Conservation (phyloP, 1,140 invertebrate genomes). For the Phymastichus coffea region DNA sequence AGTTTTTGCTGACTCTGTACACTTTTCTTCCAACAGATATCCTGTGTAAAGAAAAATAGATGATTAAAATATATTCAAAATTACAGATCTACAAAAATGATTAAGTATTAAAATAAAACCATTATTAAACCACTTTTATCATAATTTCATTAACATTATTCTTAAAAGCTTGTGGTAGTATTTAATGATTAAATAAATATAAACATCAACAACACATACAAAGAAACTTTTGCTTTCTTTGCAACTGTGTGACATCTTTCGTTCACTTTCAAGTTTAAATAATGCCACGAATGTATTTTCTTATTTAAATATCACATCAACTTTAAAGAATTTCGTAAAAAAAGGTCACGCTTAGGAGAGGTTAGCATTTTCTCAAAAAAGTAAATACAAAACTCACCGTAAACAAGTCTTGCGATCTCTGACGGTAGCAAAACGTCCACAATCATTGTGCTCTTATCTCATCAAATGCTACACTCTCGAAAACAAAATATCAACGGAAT, state of each 20-base stretch:
- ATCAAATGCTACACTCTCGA: neutral
- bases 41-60: constrained; percentile 6
- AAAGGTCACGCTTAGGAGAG: no score
- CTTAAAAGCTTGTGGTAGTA: no score
- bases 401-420: constrained; percentile 15
- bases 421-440: constrained; percentile 21
- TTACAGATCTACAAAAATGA: neutral
- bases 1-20: constrained; percentile 12
- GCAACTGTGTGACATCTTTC: no score
- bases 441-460: neutral
- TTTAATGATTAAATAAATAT: neutral
- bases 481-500: neutral
- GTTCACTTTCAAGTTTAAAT: no score
- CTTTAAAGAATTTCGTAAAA: neutral
- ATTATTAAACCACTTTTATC: neutral
- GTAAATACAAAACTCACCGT: constrained; percentile 9
- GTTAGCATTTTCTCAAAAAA: neutral
- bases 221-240: no score
- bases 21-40: constrained; percentile 13
- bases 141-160: neutral
- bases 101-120: neutral
- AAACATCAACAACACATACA: neutral
- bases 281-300: neutral
- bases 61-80: neutral
- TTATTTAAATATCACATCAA: neutral